Conservation (phyloP, 1,140 invertebrate genomes). For the Zaprionus tsacasi region DNA sequence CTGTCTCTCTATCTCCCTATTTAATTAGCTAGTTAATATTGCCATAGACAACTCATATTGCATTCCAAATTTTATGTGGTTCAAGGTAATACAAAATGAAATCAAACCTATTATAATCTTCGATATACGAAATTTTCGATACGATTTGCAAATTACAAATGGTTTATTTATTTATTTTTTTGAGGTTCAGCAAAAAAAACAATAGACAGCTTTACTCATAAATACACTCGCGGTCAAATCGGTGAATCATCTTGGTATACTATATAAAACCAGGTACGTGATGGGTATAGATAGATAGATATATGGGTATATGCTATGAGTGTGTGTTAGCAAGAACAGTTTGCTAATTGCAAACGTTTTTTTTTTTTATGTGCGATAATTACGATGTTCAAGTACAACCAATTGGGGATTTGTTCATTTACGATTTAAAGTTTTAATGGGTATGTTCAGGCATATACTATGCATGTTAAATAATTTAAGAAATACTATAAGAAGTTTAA, state of each 20-base stretch:
- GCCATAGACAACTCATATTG: conserved; percentile 38
- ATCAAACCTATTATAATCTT: not conserved
- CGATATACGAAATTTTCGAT: not conserved
- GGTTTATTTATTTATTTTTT: conserved; percentile 12
- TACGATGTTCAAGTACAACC: conserved; percentile 39
- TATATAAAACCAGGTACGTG: conserved; percentile 37
- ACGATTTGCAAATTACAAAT: conserved; percentile 12
- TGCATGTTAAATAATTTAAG: not conserved
- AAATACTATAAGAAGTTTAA: not conserved
- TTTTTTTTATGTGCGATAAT: conserved; percentile 39
- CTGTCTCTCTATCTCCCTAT: conserved; percentile 1
- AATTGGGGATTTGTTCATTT: conserved; percentile 16
- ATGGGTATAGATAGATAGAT: conserved; percentile 43
- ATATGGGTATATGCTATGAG: not conserved
- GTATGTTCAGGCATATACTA: not conserved
- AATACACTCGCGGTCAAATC: not conserved
- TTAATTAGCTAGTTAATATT: conserved; percentile 57
- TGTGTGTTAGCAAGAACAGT: conserved; percentile 10
- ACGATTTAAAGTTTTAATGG: conserved; percentile 5
- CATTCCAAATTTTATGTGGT: conserved; percentile 26
- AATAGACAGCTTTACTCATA: conserved; percentile 21
- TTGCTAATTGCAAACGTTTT: conserved; percentile 56
- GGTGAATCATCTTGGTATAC: conserved; percentile 53
- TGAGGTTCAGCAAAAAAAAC: conserved; percentile 13
- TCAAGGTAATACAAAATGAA: conserved; percentile 15